Conservation (phyloP, 2,113 vertebrate species). For the Ageneiosus marmoratus region DNA sequence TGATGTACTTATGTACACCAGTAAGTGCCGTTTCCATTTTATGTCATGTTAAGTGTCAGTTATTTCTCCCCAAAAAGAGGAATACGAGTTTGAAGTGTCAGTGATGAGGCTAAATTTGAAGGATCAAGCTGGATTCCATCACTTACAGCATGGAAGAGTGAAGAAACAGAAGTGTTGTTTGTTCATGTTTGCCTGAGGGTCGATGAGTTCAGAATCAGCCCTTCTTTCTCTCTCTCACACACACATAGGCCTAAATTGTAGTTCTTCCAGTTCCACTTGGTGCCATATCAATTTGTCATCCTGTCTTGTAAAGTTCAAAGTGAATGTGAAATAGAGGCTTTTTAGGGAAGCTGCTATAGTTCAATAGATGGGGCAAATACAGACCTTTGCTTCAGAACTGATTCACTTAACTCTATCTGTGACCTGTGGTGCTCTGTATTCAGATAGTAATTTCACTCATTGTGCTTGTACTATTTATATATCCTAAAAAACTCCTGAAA, state of each 20-base stretch:
- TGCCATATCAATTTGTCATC: constrained; percentile 46
- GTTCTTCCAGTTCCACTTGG: constrained; percentile 24
- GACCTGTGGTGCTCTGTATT: neutral
- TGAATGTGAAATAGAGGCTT: constrained; percentile 28
- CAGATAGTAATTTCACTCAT: constrained; percentile 11
- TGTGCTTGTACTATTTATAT: constrained; percentile 11
- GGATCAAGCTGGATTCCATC: neutral
- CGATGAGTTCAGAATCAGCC: constrained; percentile 32
- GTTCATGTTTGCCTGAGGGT: constrained; percentile 24
- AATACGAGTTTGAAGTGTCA: neutral
- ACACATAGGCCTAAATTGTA: constrained; percentile 9
- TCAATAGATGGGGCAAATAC: constrained; percentile 14
- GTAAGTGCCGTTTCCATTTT: neutral
- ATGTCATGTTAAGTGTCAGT: neutral
- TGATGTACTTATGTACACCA: neutral
- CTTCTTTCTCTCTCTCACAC: constrained; percentile 2
- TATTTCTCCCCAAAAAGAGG: neutral
- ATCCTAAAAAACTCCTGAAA: constrained; percentile 2
- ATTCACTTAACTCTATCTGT: neutral
- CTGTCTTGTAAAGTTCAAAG: constrained; percentile 30
- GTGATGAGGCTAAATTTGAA: neutral
- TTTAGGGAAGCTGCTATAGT: constrained; percentile 16
- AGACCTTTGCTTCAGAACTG: neutral
- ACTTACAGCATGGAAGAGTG: neutral
- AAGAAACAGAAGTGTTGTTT: constrained; percentile 12